Evolutionary conservation across 64 coral and sea anemone species (phyloP).

Genomic region (Montipora capricornis): DNA sequence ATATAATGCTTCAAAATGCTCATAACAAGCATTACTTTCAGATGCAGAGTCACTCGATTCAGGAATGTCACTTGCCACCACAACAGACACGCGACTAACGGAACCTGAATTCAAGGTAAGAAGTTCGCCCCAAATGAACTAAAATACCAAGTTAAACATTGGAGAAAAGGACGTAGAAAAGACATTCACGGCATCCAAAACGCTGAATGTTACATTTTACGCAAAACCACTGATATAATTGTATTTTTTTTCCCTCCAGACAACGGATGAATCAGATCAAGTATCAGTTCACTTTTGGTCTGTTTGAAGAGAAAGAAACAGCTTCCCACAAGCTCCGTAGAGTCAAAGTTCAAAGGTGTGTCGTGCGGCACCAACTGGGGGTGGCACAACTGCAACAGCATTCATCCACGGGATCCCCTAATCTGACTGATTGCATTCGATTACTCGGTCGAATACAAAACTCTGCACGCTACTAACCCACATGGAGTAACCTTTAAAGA

Average conservation of each 20-base stretch:
- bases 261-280: constrained; percentile 45
- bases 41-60: constrained; percentile 75
- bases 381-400: too few relatives aligned
- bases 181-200: not conserved
- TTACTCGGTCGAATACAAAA: too few relatives aligned
- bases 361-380: not conserved
- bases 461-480: too few relatives aligned
- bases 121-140: not conserved
- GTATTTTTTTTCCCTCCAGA: not conserved
- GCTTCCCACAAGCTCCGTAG: not conserved
- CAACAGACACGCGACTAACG: not conserved
- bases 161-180: not conserved
- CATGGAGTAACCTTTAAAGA: too few relatives aligned
- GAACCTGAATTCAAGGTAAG: constrained; percentile 60
- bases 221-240: not conserved
- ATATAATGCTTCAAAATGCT: not conserved
- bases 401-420: too few relatives aligned
- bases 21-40: not conserved
- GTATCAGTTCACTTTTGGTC: constrained; percentile 59
- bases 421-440: too few relatives aligned
- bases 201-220: not conserved
- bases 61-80: constrained; percentile 72
- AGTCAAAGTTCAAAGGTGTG: not conserved
- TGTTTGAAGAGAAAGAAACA: not conserved
- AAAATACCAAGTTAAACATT: not conserved